phyloP scores from a whole-genome alignment of 2,797 vertebrate species.

The Hippoglossus hippoglossus region DNA sequence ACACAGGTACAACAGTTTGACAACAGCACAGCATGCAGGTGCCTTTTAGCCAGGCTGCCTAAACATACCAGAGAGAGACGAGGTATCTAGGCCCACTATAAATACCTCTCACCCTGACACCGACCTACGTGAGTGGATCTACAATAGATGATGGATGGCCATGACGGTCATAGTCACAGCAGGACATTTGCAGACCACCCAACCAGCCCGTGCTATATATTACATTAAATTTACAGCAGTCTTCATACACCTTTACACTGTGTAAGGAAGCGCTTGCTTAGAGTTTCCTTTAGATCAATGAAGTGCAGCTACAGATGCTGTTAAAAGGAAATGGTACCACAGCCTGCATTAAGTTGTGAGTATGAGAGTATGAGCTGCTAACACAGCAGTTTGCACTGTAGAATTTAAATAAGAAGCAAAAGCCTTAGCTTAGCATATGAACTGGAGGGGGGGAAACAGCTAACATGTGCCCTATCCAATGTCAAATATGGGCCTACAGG shows the following conservation, averaged over 20 bases:
- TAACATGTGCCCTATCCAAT: too few relatives aligned
- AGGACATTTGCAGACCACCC: constrained; percentile 62
- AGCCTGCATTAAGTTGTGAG: constrained; percentile 18
- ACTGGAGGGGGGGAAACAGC: not conserved
- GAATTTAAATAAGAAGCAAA: not conserved
- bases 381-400: constrained; percentile 8
- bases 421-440: not conserved
- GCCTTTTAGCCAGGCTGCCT: constrained; percentile 39
- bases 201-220: constrained; percentile 9
- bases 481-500: not conserved
- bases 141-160: constrained; percentile 61
- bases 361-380: constrained; percentile 18
- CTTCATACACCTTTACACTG: not conserved
- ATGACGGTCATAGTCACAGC: constrained; percentile 42
- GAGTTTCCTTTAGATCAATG: constrained; percentile 35
- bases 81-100: constrained; percentile 65
- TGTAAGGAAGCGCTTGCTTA: constrained; percentile 1
- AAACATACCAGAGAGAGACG: constrained; percentile 50
- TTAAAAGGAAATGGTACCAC: constrained; percentile 33
- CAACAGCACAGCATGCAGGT: constrained; percentile 50
- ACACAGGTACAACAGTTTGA: constrained; percentile 36
- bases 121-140: constrained; percentile 48
- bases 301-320: constrained; percentile 13
- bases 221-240: constrained; percentile 22
- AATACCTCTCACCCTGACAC: constrained; percentile 64